A percentile compares a stretch with the other conserved stretches of the same genome.
Conservation (phyloP, 2,113 vertebrate genomes). For the Sinocyclocheilus anophthalmus region DNA sequence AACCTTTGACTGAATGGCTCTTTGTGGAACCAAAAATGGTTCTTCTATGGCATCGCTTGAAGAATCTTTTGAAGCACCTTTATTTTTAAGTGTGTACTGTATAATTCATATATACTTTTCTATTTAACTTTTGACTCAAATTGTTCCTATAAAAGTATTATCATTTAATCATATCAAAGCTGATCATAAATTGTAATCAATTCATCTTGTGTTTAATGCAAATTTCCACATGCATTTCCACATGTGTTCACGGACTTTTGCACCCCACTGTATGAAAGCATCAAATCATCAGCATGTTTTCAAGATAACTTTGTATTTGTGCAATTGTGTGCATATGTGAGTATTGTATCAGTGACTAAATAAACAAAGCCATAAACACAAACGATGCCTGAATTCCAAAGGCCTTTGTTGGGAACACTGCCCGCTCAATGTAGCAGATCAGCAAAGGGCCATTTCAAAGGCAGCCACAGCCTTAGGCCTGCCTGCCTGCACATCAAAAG, state of each 20-base stretch:
- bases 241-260: background rate
- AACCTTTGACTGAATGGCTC: too few species aligned
- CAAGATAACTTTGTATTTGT: background rate
- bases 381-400: background rate
- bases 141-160: too few species aligned
- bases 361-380: background rate
- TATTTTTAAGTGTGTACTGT: too few species aligned
- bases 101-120: too few species aligned
- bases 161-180: too few species aligned
- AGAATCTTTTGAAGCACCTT: too few species aligned
- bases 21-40: too few species aligned
- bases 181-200: too few species aligned
- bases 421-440: constrained; percentile 21
- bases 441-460: constrained; percentile 47
- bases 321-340: background rate
- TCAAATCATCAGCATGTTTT: background rate
- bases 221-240: background rate
- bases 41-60: too few species aligned
- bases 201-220: too few species aligned
- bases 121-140: background rate
- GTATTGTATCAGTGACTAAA: constrained; percentile 21
- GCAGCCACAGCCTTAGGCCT: constrained; percentile 50
- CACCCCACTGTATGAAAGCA: background rate
- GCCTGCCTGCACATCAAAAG: constrained; percentile 40
- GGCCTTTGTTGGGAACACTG: background rate